Evolutionary conservation across 1,140 invertebrate genomes (phyloP).

Genomic region (Penaeus chinensis): DNA sequence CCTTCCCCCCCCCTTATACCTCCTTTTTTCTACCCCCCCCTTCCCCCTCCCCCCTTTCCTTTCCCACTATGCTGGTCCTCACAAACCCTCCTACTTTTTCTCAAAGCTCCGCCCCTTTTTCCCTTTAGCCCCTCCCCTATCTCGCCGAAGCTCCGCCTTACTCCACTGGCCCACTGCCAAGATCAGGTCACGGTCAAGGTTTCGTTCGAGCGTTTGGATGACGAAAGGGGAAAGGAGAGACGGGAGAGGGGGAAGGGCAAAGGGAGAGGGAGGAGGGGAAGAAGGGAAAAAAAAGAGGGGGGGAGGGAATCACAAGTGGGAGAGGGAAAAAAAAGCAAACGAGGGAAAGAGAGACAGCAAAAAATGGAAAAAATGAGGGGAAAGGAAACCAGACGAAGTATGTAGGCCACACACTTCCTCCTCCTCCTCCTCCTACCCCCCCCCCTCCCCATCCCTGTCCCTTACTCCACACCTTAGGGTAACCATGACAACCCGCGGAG

Average conservation of each 20-base stretch:
- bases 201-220: not conserved
- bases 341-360: too few species aligned
- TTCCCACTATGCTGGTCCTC: not conserved
- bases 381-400: too few species aligned
- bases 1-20: not conserved
- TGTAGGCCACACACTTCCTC: too few species aligned
- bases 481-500: too few species aligned
- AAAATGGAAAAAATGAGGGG: too few species aligned
- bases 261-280: not conserved
- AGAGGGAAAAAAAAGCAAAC: too few species aligned
- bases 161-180: slow-evolving; percentile 4
- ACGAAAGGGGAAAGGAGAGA: not conserved
- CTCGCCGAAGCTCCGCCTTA: not conserved
- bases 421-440: too few species aligned
- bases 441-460: too few species aligned
- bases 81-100: not conserved
- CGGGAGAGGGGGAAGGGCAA: not conserved
- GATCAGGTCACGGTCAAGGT: slow-evolving; percentile 16
- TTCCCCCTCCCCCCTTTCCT: not conserved
- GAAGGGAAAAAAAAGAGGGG: too few species aligned
- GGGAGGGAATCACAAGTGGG: too few species aligned
- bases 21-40: too few species aligned
- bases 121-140: not conserved
- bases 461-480: too few species aligned
- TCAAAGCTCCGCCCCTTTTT: not conserved